A percentile compares a stretch with the other conserved stretches of the same genome.
These are phyloP conservation scores for Acomys russatus DNA, from an alignment of 2,797 vertebrate species.

Conservation along the genomic window DNA sequence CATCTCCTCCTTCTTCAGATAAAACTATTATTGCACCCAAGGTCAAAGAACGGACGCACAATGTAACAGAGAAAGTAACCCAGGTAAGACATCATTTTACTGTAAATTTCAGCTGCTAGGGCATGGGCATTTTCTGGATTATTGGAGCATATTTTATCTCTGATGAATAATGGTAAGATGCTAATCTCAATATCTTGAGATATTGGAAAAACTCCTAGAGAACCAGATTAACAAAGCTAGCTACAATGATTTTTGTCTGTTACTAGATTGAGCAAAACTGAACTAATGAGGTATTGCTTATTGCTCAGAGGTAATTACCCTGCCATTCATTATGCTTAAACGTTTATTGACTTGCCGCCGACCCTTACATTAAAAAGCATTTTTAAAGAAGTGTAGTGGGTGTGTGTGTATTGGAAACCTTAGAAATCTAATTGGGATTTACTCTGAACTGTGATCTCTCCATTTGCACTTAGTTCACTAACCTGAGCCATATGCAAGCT, in stretches of 20 bases:
- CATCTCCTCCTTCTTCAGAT: constrained; percentile 97
- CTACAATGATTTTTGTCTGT: not conserved
- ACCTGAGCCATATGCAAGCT: not conserved
- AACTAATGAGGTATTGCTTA: not conserved
- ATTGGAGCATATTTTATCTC: not conserved
- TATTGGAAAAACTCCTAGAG: not conserved
- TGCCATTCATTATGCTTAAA: constrained; percentile 47
- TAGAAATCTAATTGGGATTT: constrained; percentile 52
- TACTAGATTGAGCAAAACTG: constrained; percentile 28
- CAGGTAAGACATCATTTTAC: constrained; percentile 92
- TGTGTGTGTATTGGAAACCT: constrained; percentile 6
- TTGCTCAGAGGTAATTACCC: not conserved
- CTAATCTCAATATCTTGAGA: constrained; percentile 57
- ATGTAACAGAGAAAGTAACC: constrained; percentile 99
- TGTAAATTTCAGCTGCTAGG: constrained; percentile 34
- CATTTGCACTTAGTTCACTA: not conserved
- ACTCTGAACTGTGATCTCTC: not conserved
- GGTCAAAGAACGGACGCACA: constrained; percentile 99
- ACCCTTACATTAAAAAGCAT: constrained; percentile 47
- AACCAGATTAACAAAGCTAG: constrained; percentile 40
- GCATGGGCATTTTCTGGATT: not conserved
- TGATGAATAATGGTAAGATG: constrained; percentile 10
- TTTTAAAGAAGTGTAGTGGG: constrained; percentile 1
- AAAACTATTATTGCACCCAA: constrained; percentile 98
- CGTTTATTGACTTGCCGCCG: constrained; percentile 56